phyloP scores from a whole-genome alignment of 2,888 invertebrate genomes.

The Sinhomidia bicolor region DNA sequence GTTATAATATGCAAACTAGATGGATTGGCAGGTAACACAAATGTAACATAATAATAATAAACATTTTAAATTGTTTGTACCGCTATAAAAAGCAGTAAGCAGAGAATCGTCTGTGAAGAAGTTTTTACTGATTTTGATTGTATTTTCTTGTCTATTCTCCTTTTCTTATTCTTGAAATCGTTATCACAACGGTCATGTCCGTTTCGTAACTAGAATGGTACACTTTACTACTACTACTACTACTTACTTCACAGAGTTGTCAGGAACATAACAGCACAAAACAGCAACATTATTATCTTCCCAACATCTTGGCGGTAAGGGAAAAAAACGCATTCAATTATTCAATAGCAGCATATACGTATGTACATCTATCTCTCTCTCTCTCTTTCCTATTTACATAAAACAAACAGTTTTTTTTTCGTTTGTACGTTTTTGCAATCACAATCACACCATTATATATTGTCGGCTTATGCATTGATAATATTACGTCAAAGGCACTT shows the following conservation, averaged over 20 bases:
- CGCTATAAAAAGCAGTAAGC: slow-evolving; percentile 1
- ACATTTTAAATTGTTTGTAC: slow-evolving; percentile 17
- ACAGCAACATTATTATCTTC: neutral
- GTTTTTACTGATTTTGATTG: neutral
- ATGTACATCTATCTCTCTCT: neutral
- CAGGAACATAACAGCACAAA: neutral
- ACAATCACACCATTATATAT: slow-evolving; percentile 21
- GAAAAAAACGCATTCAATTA: neutral
- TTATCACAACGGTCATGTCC: slow-evolving; percentile 14
- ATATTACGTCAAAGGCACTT: slow-evolving; percentile 18
- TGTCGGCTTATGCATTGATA: neutral
- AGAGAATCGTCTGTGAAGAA: neutral
- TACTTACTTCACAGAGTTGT: neutral
- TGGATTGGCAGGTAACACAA: neutral
- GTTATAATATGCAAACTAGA: neutral
- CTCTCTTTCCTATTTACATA: slow-evolving; percentile 1
- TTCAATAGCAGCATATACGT: neutral
- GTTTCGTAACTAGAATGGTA: slow-evolving; percentile 31
- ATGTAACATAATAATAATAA: neutral
- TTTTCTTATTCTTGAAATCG: neutral
- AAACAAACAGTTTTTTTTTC: neutral
- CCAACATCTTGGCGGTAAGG: neutral
- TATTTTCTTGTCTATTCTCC: neutral
- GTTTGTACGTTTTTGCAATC: slow-evolving; percentile 22
- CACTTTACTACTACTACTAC: neutral